phyloP scores from a whole-genome alignment of 2,113 vertebrate genomes.

The Lagenorhynchus albirostris region DNA sequence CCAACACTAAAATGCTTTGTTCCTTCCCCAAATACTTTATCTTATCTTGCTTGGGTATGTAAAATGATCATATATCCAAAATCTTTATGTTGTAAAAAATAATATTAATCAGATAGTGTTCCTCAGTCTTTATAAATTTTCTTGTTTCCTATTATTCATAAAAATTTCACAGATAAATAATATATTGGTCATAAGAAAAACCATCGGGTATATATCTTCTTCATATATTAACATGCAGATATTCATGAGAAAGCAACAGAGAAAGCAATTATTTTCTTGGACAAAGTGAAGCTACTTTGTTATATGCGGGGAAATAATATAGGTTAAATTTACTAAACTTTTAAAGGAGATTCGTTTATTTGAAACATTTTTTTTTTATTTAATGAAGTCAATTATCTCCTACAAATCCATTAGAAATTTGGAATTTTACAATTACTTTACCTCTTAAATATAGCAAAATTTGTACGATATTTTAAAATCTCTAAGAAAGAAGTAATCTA shows the following conservation, averaged over 20 bases:
- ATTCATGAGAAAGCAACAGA: background rate
- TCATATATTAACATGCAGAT: background rate
- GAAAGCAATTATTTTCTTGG: background rate
- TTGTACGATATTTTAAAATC: slow-evolving; percentile 32
- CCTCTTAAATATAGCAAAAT: background rate
- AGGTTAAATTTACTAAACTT: background rate
- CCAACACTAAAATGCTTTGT: background rate
- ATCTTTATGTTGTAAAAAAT: background rate
- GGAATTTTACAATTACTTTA: background rate
- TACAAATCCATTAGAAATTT: background rate
- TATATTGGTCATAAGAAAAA: background rate
- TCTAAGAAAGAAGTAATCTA: background rate
- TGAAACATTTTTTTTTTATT: background rate
- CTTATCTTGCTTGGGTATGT: background rate
- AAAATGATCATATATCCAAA: background rate
- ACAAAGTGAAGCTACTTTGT: background rate
- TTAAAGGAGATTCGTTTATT: background rate
- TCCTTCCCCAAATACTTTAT: background rate
- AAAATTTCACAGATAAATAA: background rate
- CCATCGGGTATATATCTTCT: background rate
- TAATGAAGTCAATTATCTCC: background rate
- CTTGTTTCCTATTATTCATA: background rate
- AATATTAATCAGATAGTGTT: background rate
- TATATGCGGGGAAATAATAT: background rate
- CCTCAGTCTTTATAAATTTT: background rate